Evolutionary conservation across 2,113 vertebrate species (phyloP).

Genomic region (Urocynchramus pylzowi): DNA sequence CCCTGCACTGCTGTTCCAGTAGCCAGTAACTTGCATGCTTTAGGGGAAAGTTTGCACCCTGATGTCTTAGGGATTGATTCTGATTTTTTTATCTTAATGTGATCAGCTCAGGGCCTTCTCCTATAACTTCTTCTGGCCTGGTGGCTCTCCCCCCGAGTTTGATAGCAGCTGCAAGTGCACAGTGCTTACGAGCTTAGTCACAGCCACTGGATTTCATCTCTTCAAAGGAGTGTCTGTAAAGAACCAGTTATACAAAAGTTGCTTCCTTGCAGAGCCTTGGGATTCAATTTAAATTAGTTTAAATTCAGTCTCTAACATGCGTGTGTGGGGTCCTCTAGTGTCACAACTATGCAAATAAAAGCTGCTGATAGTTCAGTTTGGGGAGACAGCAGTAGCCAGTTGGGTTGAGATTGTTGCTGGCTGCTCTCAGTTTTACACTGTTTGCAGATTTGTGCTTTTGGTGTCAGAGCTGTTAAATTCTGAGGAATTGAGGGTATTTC

Average conservation of each 20-base stretch:
- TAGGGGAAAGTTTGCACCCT: neutral
- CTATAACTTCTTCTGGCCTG: neutral
- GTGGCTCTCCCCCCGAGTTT: neutral
- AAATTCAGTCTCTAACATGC: neutral
- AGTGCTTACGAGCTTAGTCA: neutral
- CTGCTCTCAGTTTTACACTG: neutral
- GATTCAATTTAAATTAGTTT: neutral
- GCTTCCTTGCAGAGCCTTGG: neutral
- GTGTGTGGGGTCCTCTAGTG: constrained; percentile 35
- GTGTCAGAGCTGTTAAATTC: neutral
- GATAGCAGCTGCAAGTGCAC: neutral
- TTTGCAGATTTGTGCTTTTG: neutral
- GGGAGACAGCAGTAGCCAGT: neutral
- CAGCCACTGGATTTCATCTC: neutral
- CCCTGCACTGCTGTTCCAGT: neutral
- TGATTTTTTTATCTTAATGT: neutral
- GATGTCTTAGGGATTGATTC: neutral
- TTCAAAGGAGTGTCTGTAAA: neutral
- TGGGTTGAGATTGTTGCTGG: neutral
- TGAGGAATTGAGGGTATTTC: neutral
- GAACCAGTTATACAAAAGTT: neutral
- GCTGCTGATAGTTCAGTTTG: neutral
- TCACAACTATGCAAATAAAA: constrained; percentile 9
- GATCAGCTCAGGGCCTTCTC: neutral
- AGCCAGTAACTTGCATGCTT: neutral